Percentiles rank a stretch among this genome's conserved stretches.
phyloP scores from a whole-genome alignment of 2,797 vertebrate species.

The Argya squamiceps region DNA sequence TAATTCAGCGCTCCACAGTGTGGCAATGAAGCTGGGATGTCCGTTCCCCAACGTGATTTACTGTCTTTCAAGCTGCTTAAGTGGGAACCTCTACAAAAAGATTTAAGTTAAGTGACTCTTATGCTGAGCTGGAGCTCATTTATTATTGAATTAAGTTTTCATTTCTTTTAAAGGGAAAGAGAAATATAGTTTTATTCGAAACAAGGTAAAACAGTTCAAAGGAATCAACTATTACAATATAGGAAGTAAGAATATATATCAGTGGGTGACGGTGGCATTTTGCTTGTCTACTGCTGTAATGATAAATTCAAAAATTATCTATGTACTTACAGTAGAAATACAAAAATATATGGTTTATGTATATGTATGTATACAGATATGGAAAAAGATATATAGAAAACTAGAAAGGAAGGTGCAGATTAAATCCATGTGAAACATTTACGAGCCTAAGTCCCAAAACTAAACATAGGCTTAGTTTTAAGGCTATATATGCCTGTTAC shows the following conservation, averaged over 20 bases:
- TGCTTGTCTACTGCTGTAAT: background rate
- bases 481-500: background rate
- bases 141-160: constrained; percentile 89
- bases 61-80: constrained; percentile 85
- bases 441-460: background rate
- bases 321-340: background rate
- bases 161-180: constrained; percentile 80
- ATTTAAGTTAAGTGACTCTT: constrained; percentile 90
- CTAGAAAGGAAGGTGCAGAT: background rate
- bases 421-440: background rate
- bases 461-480: background rate
- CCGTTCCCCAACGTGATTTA: constrained; percentile 82
- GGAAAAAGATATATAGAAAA: background rate
- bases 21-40: constrained; percentile 80
- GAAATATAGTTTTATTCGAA: constrained; percentile 78
- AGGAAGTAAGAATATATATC: constrained; percentile 38
- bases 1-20: constrained; percentile 76
- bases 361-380: background rate
- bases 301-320: background rate
- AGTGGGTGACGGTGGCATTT: constrained; percentile 14
- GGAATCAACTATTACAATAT: constrained; percentile 59
- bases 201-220: constrained; percentile 75
- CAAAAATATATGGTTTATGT: background rate
- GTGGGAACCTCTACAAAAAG: constrained; percentile 87
- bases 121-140: constrained; percentile 82